Evolutionary conservation across 2,113 vertebrate genomes (phyloP).

Genomic region (Sclerurus mexicanus): DNA sequence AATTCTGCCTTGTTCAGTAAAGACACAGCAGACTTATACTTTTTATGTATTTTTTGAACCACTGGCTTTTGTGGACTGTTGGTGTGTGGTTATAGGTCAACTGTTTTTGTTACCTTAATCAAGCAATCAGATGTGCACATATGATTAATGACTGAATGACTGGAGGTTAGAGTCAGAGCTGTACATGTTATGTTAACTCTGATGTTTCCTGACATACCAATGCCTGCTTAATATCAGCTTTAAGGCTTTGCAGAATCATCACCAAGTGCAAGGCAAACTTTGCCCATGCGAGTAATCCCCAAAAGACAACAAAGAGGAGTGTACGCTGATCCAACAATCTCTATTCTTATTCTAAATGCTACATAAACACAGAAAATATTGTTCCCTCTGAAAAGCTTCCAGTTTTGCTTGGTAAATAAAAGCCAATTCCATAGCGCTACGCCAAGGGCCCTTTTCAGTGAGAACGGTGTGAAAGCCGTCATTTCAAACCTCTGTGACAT

Average conservation of each 20-base stretch:
- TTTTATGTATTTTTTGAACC: not conserved
- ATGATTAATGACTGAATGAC: not conserved
- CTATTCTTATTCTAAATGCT: not conserved
- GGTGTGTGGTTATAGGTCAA: not conserved
- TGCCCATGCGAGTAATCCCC: not conserved
- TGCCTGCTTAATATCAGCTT: not conserved
- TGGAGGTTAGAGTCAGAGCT: not conserved
- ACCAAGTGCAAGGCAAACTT: not conserved
- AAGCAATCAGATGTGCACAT: not conserved
- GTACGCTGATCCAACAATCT: not conserved
- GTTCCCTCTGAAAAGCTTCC: not conserved
- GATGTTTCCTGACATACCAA: not conserved
- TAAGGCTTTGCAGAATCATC: not conserved
- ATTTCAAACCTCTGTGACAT: conserved; percentile 29
- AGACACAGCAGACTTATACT: not conserved
- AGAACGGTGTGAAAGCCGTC: not conserved
- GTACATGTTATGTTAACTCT: not conserved
- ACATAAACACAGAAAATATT: not conserved
- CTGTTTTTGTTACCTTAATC: not conserved
- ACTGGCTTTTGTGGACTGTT: not conserved
- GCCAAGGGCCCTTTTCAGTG: not conserved
- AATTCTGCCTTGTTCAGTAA: not conserved
- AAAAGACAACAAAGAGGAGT: not conserved
- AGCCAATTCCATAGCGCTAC: not conserved
- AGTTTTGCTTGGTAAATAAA: not conserved